Base-by-base conservation (phyloP, 2,113 vertebrate genomes). In the Pyrgilauda ruficollis region DNA sequence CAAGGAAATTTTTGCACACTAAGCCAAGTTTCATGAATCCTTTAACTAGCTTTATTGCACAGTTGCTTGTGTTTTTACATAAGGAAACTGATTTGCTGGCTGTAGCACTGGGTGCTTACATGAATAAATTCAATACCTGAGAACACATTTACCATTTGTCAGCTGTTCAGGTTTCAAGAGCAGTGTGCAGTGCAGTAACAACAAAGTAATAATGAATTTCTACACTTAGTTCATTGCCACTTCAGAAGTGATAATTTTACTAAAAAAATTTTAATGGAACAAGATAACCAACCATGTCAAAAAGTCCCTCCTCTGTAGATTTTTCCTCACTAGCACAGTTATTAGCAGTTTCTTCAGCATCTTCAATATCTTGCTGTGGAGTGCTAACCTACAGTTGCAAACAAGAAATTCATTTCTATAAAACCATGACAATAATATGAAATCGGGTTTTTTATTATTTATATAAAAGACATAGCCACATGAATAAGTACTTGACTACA, bases 201-300 rank as follows among this genome's bases (percentile, higher is more conserved):
- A 78, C 35, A 59, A 74, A 87, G 9, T 24, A 89, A 21, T 20
- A 70, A 58, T 2, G 2, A 56, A 69, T 62, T 66, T 47, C 66
- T 31, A 69, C 3, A 26, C 27, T 78, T 56, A 61, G 26, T 33
- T 80, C 53, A 81, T 0, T 87, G 66, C 7, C 35, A 84, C 22
- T 47, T 58, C 28, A 72, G 46, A 90, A 77, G 17, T 15, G 26
- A 44, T 55, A 41, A 43, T 53, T 69, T n/a, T 56, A 72, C 22
- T 26, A 23, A 47, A 80, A 67, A 43, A 18, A 43, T 15, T 5
- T 17, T 14, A 59, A 18, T 17, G 82, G 43, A 77, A 66, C 28
- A 88, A 93, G n/a, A 87, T 28, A 86, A 28, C 86, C 61, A 96
- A 99, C 99, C 99, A 99, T 99, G 70, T 98, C 98, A 96, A 99